phyloP scores from a whole-genome alignment of 1,140 invertebrate genomes.

The Leguminivora glycinivorella region DNA sequence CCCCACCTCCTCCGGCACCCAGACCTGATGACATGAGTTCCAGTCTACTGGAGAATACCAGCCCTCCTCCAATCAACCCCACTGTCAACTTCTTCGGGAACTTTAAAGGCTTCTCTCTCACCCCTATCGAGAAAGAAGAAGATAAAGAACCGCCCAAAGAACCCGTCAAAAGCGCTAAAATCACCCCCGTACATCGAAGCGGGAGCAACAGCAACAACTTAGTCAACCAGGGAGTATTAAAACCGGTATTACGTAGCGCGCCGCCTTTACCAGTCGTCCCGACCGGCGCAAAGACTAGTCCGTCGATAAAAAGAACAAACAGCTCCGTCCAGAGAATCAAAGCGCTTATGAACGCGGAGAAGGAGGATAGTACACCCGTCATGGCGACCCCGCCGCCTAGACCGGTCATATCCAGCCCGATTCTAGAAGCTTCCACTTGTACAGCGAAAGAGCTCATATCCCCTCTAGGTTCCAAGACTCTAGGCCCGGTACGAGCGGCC shows the following conservation, averaged over 20 bases:
- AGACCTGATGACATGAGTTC: conserved; percentile 83
- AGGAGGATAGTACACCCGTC: conserved; percentile 50
- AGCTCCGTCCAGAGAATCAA: conserved; percentile 71
- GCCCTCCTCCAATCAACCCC: conserved; percentile 75
- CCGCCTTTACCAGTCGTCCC: conserved; percentile 76
- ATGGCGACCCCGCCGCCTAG: conserved; percentile 77
- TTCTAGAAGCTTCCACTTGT: conserved; percentile 88
- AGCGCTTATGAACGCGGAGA: conserved; percentile 76
- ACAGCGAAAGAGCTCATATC: conserved; percentile 85
- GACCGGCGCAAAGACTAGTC: conserved; percentile 58
- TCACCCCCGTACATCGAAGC: conserved; percentile 68
- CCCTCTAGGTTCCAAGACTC: conserved; percentile 74
- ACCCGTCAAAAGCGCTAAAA: conserved; percentile 63
- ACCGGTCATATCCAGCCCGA: conserved; percentile 88
- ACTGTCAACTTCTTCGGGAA: conserved; percentile 86
- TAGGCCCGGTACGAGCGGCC: conserved; percentile 79
- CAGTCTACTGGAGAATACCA: conserved; percentile 78
- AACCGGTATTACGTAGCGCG: conserved; percentile 67
- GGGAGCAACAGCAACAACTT: conserved; percentile 63
- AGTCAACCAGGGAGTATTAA: conserved; percentile 54
- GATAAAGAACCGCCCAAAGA: conserved; percentile 37
- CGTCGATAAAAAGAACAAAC: conserved; percentile 65
- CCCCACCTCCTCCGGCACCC: conserved; percentile 76
- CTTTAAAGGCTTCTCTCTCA: conserved; percentile 90
- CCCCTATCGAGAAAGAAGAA: conserved; percentile 81